Conservation (phyloP, 64 coral and sea anemone genomes). For the Porites australiensis region DNA sequence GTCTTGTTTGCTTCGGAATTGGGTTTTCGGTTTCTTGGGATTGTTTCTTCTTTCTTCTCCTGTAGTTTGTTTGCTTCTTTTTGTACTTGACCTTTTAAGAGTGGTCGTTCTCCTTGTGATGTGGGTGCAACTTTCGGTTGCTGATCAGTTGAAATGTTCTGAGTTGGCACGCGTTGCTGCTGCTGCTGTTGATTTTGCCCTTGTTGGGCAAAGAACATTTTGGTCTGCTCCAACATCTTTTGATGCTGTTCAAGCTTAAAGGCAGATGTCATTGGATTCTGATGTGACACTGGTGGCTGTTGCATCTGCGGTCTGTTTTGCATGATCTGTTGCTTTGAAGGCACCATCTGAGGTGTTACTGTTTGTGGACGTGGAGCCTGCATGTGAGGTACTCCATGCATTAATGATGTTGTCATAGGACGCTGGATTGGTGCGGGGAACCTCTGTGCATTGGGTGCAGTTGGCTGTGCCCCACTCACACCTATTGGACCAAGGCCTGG, state of each 20-base stretch:
- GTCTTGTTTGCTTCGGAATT: constrained; percentile 52
- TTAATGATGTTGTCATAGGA: constrained; percentile 62
- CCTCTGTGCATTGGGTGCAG: constrained; percentile 49
- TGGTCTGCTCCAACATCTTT: constrained; percentile 92
- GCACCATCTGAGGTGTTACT: constrained; percentile 41
- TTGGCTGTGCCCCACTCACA: constrained; percentile 43
- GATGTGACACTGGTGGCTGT: constrained; percentile 20
- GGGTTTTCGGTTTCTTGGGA: constrained; percentile 55
- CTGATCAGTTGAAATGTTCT: constrained; percentile 34
- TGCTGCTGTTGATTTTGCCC: neutral
- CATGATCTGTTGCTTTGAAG: constrained; percentile 51
- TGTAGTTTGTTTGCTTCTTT: constrained; percentile 47
- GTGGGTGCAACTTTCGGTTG: constrained; percentile 31
- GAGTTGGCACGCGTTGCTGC: constrained; percentile 1
- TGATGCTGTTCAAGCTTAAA: constrained; percentile 89
- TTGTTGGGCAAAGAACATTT: constrained; percentile 79
- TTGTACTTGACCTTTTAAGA: constrained; percentile 12
- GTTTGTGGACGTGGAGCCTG: constrained; percentile 41
- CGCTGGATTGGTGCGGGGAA: constrained; percentile 90
- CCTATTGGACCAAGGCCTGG: constrained; percentile 55
- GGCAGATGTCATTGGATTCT: constrained; percentile 13
- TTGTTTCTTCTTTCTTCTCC: constrained; percentile 78
- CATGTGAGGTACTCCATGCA: constrained; percentile 71
- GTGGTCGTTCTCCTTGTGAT: constrained; percentile 27
- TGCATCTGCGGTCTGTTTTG: constrained; percentile 28